Evolutionary conservation across 53 echinoderm and acorn worm genomes (phyloP), one percentile per base, ranked within the genome.

Genomic region (Actinopyga echinites): DNA sequence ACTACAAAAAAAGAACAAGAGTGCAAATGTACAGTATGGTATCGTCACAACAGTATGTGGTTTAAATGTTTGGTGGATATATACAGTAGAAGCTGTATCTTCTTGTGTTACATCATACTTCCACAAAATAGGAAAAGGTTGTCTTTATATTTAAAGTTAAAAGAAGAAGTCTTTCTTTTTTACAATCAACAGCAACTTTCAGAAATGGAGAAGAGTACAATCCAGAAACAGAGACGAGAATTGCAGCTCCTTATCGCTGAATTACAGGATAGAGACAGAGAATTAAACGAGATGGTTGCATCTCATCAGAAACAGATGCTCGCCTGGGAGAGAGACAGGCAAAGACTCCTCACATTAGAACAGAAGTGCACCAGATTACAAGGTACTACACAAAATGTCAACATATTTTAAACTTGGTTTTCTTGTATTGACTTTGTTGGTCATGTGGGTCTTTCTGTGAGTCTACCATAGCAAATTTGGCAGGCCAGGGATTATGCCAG

Each of bases 201-300:
- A 1, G 96, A 96, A 66, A 80, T 96, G 0, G 96, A 96, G 79
- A 88, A 82, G 22, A 91, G 74, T 24, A 96, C 96, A 54, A 94
- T 96, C 42, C 96, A 96, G 86, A 96, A 96, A 61, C 96, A 96
- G 74, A 80, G 96, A 29, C 85, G 83, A 37, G 96, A 96, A 57
- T 82, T 96, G 34, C 94, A 94, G 61, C 86, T 96, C 2, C 78
- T 96, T 71, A 96, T 96, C 10, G 90, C 83, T 9, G 96, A 96
- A 64, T 87, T 96, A 4, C 96, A 96, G 74, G 96, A 96, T 65
- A 71, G 96, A 71, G 96, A 96, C 79, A 62, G 94, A 63, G 96
- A 96, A 79, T 85, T 96, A 49, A 96, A 96, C 69, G 96, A 96
- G 88, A 96, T 96, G 94, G 96, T 96, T 2, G 87, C 93, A 17